phyloP scores from a whole-genome alignment of 2,113 vertebrate species.

The Himantopus leucocephalus region DNA sequence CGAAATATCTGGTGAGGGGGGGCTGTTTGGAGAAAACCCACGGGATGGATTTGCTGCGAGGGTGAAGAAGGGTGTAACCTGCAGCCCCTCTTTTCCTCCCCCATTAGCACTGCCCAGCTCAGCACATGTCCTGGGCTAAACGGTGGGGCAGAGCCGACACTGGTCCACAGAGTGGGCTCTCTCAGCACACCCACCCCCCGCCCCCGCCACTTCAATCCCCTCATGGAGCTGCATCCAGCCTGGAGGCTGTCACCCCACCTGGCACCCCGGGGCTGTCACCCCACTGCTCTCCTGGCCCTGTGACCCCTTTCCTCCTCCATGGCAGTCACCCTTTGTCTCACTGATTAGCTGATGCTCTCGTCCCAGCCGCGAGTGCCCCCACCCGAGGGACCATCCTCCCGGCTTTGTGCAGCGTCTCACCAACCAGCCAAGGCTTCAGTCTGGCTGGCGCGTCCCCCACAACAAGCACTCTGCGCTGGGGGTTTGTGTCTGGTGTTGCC shows the following conservation, averaged over 20 bases:
- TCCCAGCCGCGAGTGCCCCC: neutral
- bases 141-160: fast-evolving
- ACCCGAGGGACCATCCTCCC: fast-evolving
- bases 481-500: neutral
- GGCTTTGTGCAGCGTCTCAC: neutral
- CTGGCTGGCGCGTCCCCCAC: neutral
- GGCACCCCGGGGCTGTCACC: neutral
- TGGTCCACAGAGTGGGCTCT: neutral
- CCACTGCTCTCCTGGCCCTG: neutral
- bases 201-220: neutral
- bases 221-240: neutral
- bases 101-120: neutral
- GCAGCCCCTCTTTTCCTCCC: neutral
- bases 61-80: neutral
- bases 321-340: neutral
- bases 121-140: fast-evolving
- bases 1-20: neutral
- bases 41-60: neutral
- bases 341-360: neutral
- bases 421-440: neutral
- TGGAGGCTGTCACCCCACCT: neutral
- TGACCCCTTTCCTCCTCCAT: neutral
- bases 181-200: neutral
- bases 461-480: neutral
- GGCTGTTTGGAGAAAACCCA: neutral